Conservation (phyloP, 2,888 invertebrate genomes). For the Agrilus biguttatus region DNA sequence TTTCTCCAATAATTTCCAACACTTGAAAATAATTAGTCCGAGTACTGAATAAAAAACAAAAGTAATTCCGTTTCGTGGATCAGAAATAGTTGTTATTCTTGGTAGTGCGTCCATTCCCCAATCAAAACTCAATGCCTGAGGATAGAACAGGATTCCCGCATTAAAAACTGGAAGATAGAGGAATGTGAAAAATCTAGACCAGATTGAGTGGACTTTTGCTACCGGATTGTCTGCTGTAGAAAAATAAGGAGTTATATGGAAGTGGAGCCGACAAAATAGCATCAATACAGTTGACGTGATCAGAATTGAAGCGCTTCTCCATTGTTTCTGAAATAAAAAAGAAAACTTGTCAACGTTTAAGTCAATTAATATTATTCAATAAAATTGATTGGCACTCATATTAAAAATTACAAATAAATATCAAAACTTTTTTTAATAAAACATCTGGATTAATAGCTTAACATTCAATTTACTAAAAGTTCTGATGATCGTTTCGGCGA, state of each 20-base stretch:
- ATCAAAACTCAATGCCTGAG: constrained; percentile 84
- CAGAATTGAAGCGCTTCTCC: constrained; percentile 55
- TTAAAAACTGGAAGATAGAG: constrained; percentile 85
- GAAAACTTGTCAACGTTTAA: constrained; percentile 1
- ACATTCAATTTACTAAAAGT: no score
- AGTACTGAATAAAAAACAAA: constrained; percentile 54
- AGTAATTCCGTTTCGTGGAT: constrained; percentile 65
- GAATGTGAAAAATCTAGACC: constrained; percentile 80
- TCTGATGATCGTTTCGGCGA: no score
- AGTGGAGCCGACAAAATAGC: constrained; percentile 62
- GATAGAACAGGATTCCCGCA: constrained; percentile 73
- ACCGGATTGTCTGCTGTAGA: constrained; percentile 94
- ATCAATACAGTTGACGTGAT: constrained; percentile 52
- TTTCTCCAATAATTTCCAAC: constrained; percentile 8
- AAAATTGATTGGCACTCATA: no score
- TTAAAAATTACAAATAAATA: no score
- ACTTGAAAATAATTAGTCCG: constrained; percentile 13
- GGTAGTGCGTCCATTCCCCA: constrained; percentile 99
- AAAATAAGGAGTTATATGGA: constrained; percentile 64
- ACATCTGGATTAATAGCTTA: no score
- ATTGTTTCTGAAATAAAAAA: constrained; percentile 47
- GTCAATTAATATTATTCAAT: no score
- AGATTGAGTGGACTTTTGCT: constrained; percentile 65
- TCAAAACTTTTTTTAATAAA: no score
- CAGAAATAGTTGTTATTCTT: constrained; percentile 60